Percentiles rank a stretch among this genome's conserved stretches.
These are phyloP conservation scores for Rhopalosiphum maidis DNA, from an alignment of 1,140 invertebrate genomes.

Conservation along the genomic window DNA sequence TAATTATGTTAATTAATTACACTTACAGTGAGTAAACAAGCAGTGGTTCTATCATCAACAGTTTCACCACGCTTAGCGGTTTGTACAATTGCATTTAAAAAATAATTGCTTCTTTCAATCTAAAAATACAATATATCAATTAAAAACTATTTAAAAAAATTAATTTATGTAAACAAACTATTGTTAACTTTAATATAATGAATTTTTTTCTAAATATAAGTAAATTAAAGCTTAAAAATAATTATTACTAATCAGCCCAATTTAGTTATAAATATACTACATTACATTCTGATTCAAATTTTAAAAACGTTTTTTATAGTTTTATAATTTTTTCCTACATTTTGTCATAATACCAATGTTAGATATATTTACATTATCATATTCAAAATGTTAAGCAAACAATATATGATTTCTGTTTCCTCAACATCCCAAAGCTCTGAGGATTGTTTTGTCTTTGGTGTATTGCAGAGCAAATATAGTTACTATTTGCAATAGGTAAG, in stretches of 20 bases:
- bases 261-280: neutral
- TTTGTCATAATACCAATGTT: no score
- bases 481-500: no score
- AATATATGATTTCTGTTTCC: no score
- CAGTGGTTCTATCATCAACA: constrained; percentile 78
- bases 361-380: no score
- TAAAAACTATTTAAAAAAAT: no score
- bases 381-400: no score
- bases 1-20: neutral
- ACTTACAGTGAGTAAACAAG: constrained; percentile 75
- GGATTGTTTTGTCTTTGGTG: no score
- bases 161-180: neutral
- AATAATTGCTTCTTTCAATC: constrained; percentile 86
- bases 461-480: no score
- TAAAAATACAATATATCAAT: constrained; percentile 61
- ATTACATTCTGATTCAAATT: neutral
- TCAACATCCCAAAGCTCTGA: no score
- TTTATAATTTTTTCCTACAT: neutral
- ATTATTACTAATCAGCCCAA: neutral
- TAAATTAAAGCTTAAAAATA: neutral
- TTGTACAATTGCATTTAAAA: constrained; percentile 81
- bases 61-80: constrained; percentile 76
- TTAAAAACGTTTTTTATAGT: neutral
- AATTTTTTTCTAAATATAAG: neutral
- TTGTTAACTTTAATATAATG: neutral